Base-by-base conservation (phyloP, 2,797 vertebrate species). In the Acanthurus tractus region DNA sequence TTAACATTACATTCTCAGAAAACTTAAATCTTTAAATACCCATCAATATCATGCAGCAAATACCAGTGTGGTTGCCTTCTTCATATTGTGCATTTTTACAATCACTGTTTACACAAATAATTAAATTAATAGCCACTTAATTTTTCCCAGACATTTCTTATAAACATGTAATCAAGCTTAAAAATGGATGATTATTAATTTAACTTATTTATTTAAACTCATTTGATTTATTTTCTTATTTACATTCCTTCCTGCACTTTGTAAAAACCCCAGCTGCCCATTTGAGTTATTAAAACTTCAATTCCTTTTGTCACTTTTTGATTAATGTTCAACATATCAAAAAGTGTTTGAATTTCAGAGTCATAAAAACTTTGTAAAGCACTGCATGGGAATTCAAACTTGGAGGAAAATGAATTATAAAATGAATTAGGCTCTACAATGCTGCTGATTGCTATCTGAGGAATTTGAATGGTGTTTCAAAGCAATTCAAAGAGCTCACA, bases 391-490 rank as follows among this genome's bases (percentile, higher is more conserved):
- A 63, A 53, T 53, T 56, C 79, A 82, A 78, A 50, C 20, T 40
- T 1, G 7, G 44, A 70, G 40, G 56, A 53, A 56, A 76, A 57
- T 74, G 8, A 76, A 76, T 67, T 40, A 14, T 50, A 67, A 62
- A 66, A 86, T 67, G 49, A 84, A 77, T 69, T 45, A 45, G 12
- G 2, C 8, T 0, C 9, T 14, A 69, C 44, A 87, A 83, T 64
- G 14, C 38, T 46, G 74, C 69, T 81, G 82, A 89, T 86, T 81
- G 66, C 52, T 59, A 76, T 85, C 66, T 64, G 29, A 40, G 74
- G 11, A 49, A 59, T 77, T 29, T 80, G 15, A 76, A 82, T 73
- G 17, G 18, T 54, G 62, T 80, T 22, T 44, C 17, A 65, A 72
- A 74, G 54, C 52, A 71, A 71, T 74, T 83, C 38, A 64, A 66